Evolutionary conservation across 1,140 invertebrate species (phyloP).

Genomic region (Mercenaria mercenaria): DNA sequence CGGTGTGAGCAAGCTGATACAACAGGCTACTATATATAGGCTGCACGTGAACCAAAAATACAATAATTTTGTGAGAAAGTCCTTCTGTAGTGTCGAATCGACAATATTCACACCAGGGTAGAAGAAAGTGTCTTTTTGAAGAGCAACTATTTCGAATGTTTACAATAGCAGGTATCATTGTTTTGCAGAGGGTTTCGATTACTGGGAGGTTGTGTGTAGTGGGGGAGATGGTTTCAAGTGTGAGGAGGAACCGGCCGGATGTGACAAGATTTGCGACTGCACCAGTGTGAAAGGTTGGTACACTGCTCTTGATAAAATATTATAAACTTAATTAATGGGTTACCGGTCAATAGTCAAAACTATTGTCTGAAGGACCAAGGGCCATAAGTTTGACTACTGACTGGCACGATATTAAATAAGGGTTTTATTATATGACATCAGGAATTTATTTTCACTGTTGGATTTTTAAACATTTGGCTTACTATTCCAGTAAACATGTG

Average conservation of each 20-base stretch:
- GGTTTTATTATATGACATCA: no score
- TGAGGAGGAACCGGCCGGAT: constrained; percentile 27
- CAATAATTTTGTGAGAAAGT: no score
- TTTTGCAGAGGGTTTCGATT: constrained; percentile 15
- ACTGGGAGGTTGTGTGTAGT: constrained; percentile 17
- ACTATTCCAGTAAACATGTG: no score
- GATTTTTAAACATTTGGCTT: no score
- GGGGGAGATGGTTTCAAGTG: constrained; percentile 39
- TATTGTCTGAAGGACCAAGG: no score
- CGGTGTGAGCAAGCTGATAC: no score
- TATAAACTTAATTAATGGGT: background rate
- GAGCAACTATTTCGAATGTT: background rate
- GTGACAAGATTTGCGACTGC: constrained; percentile 23
- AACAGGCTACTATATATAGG: no score
- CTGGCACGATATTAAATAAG: no score
- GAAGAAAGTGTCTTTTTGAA: background rate
- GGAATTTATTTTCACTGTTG: no score
- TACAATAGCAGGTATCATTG: background rate
- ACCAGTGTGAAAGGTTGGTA: constrained; percentile 25
- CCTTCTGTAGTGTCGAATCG: background rate
- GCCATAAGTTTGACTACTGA: no score
- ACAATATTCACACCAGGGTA: background rate
- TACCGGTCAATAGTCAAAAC: no score
- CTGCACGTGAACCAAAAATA: no score
- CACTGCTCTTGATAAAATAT: background rate